phyloP scores from a whole-genome alignment of 2,113 vertebrate species.

The Callithrix jacchus region DNA sequence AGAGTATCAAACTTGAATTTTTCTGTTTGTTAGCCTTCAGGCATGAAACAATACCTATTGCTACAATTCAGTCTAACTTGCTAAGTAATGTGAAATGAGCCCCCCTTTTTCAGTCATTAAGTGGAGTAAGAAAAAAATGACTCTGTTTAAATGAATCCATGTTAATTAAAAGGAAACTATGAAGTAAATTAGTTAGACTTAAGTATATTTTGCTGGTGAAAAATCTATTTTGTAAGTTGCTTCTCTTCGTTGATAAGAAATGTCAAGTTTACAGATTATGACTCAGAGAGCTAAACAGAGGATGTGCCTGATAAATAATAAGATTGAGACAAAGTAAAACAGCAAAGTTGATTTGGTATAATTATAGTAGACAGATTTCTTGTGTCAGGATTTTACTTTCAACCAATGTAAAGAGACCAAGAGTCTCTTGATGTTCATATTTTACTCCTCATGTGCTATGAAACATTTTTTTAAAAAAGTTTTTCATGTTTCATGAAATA shows the following conservation, averaged over 20 bases:
- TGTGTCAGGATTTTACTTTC: background rate
- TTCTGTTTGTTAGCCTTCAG: background rate
- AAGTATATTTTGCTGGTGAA: slow-evolving; percentile 6
- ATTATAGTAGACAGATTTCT: background rate
- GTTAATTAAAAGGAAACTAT: slow-evolving; percentile 46
- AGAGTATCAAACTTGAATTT: background rate
- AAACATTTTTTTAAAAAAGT: background rate
- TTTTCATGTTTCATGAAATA: background rate
- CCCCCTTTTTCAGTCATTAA: background rate
- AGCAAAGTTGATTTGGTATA: background rate
- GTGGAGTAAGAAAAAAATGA: background rate
- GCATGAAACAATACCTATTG: background rate
- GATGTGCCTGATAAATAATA: background rate
- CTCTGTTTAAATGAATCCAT: background rate
- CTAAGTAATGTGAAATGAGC: background rate
- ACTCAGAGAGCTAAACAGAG: background rate
- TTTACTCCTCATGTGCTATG: background rate
- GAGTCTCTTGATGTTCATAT: background rate
- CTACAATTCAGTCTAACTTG: background rate
- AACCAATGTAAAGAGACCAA: background rate
- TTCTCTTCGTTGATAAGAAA: slow-evolving; percentile 22
- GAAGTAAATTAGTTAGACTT: slow-evolving; percentile 1
- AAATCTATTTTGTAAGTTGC: background rate
- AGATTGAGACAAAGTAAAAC: background rate
- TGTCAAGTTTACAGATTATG: slow-evolving; percentile 3